These are phyloP conservation scores for Ectobius pallidus DNA, from an alignment of 2,888 invertebrate species.

Conservation along the genomic window DNA sequence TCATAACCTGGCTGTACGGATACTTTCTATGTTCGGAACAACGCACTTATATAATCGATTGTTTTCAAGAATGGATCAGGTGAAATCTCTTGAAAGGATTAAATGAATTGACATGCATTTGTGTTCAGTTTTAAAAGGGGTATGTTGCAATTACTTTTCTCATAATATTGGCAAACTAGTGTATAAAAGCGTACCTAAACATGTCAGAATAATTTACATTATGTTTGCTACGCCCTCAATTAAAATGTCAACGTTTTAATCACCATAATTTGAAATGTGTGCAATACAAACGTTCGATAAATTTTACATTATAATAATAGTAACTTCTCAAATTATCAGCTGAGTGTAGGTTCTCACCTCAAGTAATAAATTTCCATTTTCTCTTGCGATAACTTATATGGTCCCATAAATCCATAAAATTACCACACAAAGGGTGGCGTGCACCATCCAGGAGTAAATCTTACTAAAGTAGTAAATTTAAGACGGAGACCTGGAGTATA, in stretches of 20 bases:
- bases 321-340: neutral
- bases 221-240: neutral
- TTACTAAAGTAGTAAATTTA: no score
- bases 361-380: no score
- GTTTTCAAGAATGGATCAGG: constrained; percentile 4
- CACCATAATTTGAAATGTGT: neutral
- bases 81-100: constrained; percentile 10
- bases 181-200: neutral
- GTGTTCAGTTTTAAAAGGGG: neutral
- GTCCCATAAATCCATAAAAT: no score
- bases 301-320: neutral
- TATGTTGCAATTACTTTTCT: neutral
- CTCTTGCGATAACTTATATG: no score
- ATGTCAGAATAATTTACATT: neutral
- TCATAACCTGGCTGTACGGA: constrained; percentile 2
- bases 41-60: constrained; percentile 5
- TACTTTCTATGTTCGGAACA: constrained; percentile 6
- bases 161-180: neutral
- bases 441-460: no score
- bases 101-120: neutral
- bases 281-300: neutral
- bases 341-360: neutral
- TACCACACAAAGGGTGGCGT: no score
- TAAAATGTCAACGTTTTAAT: neutral
- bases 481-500: no score